These are phyloP conservation scores for Tigriopus japonicus DNA, from an alignment of 1,140 invertebrate species.

Conservation along the genomic window DNA sequence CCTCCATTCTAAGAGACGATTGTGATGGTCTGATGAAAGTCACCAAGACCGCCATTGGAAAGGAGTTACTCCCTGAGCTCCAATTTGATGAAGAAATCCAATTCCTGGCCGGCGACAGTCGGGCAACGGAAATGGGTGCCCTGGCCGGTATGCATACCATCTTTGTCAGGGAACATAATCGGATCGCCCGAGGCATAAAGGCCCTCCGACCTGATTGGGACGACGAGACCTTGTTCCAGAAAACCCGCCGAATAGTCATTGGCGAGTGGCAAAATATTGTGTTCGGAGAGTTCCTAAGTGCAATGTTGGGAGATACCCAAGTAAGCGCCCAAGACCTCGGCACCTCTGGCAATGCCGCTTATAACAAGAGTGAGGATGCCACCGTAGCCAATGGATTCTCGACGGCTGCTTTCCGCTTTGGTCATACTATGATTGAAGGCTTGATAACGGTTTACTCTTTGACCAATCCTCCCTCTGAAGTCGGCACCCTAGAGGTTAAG, in stretches of 20 bases:
- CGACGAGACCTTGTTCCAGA: conserved; percentile 39
- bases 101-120: not conserved
- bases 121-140: not conserved
- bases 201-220: conserved; percentile 31
- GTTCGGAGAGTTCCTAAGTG: conserved; percentile 27
- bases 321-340: not conserved
- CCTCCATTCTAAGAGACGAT: too few species aligned
- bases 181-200: conserved; percentile 23
- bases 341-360: conserved; percentile 20
- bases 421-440: conserved; percentile 22
- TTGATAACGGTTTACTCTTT: not conserved
- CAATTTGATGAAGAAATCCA: not conserved
- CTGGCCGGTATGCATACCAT: conserved; percentile 23
- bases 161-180: conserved; percentile 33
- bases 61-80: not conserved
- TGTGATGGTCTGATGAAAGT: too few species aligned
- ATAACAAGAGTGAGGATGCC: conserved; percentile 26
- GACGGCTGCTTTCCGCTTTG: conserved; percentile 32
- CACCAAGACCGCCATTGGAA: too few species aligned
- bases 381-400: conserved; percentile 27
- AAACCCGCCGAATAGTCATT: conserved; percentile 36
- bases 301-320: conserved; percentile 18
- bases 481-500: not conserved
- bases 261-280: conserved; percentile 28
- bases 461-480: not conserved